These are phyloP conservation scores for Bettongia penicillata DNA, from an alignment of 2,113 vertebrate species.

Conservation along the genomic window DNA sequence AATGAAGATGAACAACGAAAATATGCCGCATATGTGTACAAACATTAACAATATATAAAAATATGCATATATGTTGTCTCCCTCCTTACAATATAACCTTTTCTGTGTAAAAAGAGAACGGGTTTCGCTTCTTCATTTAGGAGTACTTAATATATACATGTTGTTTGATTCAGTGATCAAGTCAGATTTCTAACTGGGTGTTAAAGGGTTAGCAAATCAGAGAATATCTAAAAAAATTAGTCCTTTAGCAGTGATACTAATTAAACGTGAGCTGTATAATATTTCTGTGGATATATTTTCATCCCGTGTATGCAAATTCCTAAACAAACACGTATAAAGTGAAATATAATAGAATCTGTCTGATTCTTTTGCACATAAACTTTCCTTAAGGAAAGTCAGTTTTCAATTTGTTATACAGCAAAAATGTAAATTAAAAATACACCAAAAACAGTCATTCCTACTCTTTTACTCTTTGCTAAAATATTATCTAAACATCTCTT, in stretches of 20 bases:
- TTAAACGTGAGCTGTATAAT: neutral
- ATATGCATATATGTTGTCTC: too few species aligned
- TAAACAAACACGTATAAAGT: neutral
- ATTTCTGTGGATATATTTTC: neutral
- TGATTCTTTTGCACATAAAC: neutral
- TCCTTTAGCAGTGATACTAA: neutral
- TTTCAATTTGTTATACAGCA: neutral
- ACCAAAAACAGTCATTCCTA: neutral
- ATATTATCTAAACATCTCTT: neutral
- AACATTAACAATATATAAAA: too few species aligned
- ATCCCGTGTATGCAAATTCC: neutral
- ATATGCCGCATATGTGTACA: too few species aligned
- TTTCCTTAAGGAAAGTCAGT: neutral
- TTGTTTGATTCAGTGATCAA: neutral
- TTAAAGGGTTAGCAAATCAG: neutral
- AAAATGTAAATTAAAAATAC: neutral
- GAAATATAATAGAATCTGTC: neutral
- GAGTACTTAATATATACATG: neutral
- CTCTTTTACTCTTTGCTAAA: neutral
- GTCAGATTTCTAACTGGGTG: neutral
- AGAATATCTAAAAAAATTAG: neutral
- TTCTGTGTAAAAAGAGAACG: too few species aligned
- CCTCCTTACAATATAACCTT: too few species aligned
- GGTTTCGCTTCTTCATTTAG: neutral
- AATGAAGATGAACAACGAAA: too few species aligned